Conservation (phyloP, 2,797 vertebrate genomes). For the Intellagama lesueurii region DNA sequence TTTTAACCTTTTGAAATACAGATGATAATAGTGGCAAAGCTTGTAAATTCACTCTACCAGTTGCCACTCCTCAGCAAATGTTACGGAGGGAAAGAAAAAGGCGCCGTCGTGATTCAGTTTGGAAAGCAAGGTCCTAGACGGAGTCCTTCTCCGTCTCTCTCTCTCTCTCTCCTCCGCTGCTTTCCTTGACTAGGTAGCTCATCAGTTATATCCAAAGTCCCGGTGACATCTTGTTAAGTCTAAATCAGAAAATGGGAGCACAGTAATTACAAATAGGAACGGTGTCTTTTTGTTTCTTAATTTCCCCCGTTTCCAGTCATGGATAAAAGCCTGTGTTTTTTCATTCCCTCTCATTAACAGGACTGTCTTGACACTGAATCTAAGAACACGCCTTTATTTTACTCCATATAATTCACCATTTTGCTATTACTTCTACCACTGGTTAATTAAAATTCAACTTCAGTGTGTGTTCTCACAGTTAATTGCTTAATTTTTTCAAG, state of each 20-base stretch:
- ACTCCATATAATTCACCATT: conserved; percentile 19
- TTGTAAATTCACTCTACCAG: neutral
- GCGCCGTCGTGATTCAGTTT: neutral
- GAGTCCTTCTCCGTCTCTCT: neutral
- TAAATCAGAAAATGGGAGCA: conserved; percentile 1
- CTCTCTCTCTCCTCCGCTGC: neutral
- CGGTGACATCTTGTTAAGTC: neutral
- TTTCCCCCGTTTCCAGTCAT: neutral
- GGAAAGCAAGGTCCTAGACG: neutral
- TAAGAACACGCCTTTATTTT: neutral
- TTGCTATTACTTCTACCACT: neutral
- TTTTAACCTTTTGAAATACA: neutral
- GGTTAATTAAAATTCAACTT: conserved; percentile 30
- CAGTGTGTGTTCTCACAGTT: neutral
- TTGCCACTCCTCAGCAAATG: conserved; percentile 15
- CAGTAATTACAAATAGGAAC: neutral
- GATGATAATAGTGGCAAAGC: neutral
- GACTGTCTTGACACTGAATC: conserved; percentile 16
- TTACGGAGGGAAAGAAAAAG: conserved; percentile 8
- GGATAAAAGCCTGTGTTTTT: neutral
- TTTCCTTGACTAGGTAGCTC: neutral
- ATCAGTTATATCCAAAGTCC: neutral
- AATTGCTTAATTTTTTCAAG: neutral
- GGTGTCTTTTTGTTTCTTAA: neutral
- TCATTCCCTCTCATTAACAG: neutral